Percentiles rank a stretch among this genome's conserved stretches.
phyloP scores from a whole-genome alignment of 2,888 invertebrate genomes.

The Orthosia cruda region DNA sequence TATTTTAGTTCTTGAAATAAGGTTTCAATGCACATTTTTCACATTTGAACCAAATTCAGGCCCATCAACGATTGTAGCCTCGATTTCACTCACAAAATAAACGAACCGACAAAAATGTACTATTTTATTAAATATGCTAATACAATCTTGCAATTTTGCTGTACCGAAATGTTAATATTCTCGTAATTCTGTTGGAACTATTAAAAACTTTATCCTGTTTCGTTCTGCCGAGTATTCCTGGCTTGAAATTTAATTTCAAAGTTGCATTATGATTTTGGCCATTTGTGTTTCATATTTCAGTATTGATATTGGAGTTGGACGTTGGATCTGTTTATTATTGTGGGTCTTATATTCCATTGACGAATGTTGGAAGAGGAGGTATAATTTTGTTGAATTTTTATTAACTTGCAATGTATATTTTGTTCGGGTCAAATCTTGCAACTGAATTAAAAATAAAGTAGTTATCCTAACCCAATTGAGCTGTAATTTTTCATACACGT shows the following conservation, averaged over 20 bases:
- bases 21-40: not conserved
- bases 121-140: constrained; percentile 55
- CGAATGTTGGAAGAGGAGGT: not conserved
- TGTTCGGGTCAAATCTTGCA: too few species aligned
- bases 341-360: constrained; percentile 1
- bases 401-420: too few species aligned
- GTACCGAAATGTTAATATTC: constrained; percentile 61
- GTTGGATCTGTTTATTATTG: constrained; percentile 11
- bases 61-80: not conserved
- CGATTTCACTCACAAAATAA: not conserved
- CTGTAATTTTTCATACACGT: too few species aligned
- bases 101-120: constrained; percentile 31
- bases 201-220: constrained; percentile 68
- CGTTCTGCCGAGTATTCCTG: constrained; percentile 53
- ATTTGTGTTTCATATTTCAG: constrained; percentile 50
- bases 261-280: constrained; percentile 57
- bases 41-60: not conserved
- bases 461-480: too few species aligned
- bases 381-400: not conserved
- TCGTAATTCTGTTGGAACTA: constrained; percentile 62
- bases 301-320: constrained; percentile 42
- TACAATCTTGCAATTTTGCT: constrained; percentile 59
- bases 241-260: constrained; percentile 62
- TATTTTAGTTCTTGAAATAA: not conserved
- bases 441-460: too few species aligned